These are phyloP conservation scores for Phenganax subtilis DNA, from an alignment of 92 coral and sea anemone genomes.

Conservation along the genomic window DNA sequence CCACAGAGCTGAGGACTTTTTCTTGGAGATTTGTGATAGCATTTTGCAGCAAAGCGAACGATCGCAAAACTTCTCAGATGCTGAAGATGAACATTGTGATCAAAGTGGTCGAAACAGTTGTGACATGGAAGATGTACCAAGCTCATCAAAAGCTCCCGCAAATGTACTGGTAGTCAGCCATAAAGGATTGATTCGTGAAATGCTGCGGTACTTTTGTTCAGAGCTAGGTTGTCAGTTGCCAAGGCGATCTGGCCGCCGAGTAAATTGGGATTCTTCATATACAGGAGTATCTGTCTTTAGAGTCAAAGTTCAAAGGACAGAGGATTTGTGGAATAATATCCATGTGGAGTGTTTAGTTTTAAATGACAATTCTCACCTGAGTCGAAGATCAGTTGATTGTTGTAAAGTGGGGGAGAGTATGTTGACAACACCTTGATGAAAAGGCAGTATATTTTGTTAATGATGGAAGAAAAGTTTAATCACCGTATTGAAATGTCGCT, in stretches of 20 bases:
- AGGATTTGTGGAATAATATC: slow-evolving; percentile 24
- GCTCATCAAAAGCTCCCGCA: slow-evolving; percentile 8
- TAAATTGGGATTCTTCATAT: slow-evolving; percentile 34
- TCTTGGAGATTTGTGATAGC: slow-evolving; percentile 27
- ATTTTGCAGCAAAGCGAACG: slow-evolving; percentile 16
- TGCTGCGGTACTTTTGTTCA: slow-evolving; percentile 35
- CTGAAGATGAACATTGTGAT: background rate
- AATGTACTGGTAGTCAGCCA: slow-evolving; percentile 37
- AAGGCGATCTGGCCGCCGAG: slow-evolving; percentile 31
- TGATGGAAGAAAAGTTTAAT: too few species aligned
- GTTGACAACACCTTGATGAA: slow-evolving; percentile 1
- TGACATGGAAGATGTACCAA: background rate
- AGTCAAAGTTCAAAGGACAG: slow-evolving; percentile 21
- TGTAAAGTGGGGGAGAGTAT: background rate
- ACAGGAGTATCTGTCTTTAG: slow-evolving; percentile 31
- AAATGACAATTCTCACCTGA: slow-evolving; percentile 36
- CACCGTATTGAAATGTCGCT: too few species aligned
- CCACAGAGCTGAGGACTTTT: slow-evolving; percentile 39
- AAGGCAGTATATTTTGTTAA: too few species aligned
- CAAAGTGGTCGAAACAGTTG: slow-evolving; percentile 1
- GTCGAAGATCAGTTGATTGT: slow-evolving; percentile 9
- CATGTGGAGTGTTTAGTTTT: slow-evolving; percentile 29
- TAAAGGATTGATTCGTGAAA: slow-evolving; percentile 33
- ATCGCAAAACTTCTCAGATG: background rate
- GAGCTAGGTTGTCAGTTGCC: slow-evolving; percentile 34